Evolutionary conservation across 2,113 vertebrate species (phyloP).

Genomic region (Tapirus terrestris): DNA sequence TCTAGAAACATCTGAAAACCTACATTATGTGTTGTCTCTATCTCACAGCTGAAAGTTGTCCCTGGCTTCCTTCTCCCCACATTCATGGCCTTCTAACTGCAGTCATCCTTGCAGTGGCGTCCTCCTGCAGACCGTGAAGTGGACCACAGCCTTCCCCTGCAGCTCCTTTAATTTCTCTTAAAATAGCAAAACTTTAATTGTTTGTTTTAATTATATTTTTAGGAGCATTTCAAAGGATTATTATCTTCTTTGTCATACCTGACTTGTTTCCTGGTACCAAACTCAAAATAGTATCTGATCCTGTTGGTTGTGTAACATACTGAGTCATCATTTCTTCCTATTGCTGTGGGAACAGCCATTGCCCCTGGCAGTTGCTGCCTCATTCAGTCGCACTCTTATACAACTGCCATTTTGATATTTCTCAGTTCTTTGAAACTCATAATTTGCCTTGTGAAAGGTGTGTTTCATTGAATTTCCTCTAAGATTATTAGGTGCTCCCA

Average conservation of each 20-base stretch:
- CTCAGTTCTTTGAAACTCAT: background rate
- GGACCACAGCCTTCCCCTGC: background rate
- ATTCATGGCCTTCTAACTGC: background rate
- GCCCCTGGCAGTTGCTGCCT: background rate
- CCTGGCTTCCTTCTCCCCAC: background rate
- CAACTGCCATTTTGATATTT: background rate
- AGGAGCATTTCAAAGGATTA: conserved; percentile 71
- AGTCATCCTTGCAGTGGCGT: accelerated
- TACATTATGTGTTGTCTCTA: background rate
- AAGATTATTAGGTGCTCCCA: background rate
- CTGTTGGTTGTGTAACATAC: conserved; percentile 44
- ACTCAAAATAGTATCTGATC: conserved; percentile 72
- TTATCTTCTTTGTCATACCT: conserved; percentile 77
- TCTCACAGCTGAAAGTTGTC: background rate
- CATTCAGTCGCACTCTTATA: background rate
- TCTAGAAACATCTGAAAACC: background rate
- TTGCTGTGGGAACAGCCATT: background rate
- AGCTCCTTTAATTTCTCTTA: background rate
- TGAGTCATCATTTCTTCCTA: conserved; percentile 56
- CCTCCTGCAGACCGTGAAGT: background rate
- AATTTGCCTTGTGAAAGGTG: background rate
- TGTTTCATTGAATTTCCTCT: background rate
- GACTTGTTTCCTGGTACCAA: conserved; percentile 69
- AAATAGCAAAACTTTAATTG: conserved; percentile 48
- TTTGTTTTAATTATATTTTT: conserved; percentile 72